phyloP scores from a whole-genome alignment of 2,888 invertebrate genomes.

The Hyposoter dolosus region DNA sequence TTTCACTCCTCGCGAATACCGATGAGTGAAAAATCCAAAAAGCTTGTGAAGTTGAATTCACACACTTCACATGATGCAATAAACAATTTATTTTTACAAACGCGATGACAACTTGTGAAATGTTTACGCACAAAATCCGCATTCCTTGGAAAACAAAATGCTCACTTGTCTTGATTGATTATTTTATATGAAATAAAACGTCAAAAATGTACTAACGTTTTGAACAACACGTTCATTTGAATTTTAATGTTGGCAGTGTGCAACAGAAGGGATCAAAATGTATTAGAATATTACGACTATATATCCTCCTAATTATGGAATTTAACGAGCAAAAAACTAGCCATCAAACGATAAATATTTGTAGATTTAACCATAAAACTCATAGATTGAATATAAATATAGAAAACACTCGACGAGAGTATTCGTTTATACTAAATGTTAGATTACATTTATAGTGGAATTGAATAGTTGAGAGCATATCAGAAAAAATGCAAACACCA shows the following conservation, averaged over 20 bases:
- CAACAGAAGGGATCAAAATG: conserved; percentile 53
- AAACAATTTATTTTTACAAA: not conserved
- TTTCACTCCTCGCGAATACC: not conserved
- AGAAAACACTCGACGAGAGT: conserved; percentile 6
- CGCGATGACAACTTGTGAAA: not conserved
- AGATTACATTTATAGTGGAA: conserved; percentile 23
- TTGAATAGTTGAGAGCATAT: conserved; percentile 13
- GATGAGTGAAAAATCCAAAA: not conserved
- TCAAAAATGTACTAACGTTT: not conserved
- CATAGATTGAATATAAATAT: not conserved
- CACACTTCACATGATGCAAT: not conserved
- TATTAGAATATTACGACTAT: conserved; percentile 21
- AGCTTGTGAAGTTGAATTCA: not conserved
- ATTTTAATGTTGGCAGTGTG: conserved; percentile 13
- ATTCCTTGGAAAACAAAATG: not conserved
- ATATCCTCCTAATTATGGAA: conserved; percentile 26
- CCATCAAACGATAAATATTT: conserved; percentile 53
- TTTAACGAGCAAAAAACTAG: conserved; percentile 58
- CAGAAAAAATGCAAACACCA: conserved; percentile 3
- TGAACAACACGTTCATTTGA: not conserved
- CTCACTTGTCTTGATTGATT: not conserved
- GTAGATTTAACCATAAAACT: conserved; percentile 34
- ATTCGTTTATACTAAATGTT: conserved; percentile 5
- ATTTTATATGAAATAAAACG: not conserved
- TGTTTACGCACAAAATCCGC: conserved; percentile 1